Evolutionary conservation across 2,113 vertebrate species (phyloP).

Genomic region (Anoplopoma fimbria): DNA sequence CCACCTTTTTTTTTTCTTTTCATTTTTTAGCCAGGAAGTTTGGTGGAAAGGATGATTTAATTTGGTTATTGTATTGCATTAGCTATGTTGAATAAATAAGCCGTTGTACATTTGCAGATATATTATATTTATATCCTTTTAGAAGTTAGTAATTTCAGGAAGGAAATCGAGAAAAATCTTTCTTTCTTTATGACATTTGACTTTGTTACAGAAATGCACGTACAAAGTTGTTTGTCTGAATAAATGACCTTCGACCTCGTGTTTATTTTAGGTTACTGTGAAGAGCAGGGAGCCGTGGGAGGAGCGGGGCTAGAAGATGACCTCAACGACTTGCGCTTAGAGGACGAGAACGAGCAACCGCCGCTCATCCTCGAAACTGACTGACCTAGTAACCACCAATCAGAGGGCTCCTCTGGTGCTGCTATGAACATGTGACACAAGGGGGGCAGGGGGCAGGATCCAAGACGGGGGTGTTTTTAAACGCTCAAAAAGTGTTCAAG

Average conservation of each 20-base stretch:
- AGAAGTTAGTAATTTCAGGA: background rate
- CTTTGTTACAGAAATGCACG: background rate
- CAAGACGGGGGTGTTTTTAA: slow-evolving; percentile 81
- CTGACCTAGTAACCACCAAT: slow-evolving; percentile 88
- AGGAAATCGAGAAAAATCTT: background rate
- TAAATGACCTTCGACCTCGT: slow-evolving; percentile 3
- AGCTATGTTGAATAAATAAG: background rate
- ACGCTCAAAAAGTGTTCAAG: slow-evolving; percentile 77
- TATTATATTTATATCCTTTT: background rate
- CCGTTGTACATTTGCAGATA: background rate
- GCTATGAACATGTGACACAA: slow-evolving; percentile 89
- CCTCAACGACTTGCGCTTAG: slow-evolving; percentile 88
- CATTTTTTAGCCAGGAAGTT: background rate
- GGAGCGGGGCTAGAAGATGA: slow-evolving; percentile 93
- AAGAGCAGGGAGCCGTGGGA: slow-evolving; percentile 95
- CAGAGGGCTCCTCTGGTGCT: slow-evolving; percentile 87
- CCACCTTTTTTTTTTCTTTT: background rate
- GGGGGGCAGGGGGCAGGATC: slow-evolving; percentile 83
- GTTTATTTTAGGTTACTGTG: slow-evolving; percentile 87
- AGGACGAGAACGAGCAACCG: slow-evolving; percentile 98
- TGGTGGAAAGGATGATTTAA: background rate
- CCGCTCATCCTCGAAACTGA: slow-evolving; percentile 97
- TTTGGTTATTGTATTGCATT: background rate
- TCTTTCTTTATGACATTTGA: background rate
- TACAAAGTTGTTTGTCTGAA: background rate